A percentile compares a stretch with the other conserved stretches of the same genome.
Conservation (phyloP, 1,140 invertebrate genomes). For the Brachionus rubens region DNA sequence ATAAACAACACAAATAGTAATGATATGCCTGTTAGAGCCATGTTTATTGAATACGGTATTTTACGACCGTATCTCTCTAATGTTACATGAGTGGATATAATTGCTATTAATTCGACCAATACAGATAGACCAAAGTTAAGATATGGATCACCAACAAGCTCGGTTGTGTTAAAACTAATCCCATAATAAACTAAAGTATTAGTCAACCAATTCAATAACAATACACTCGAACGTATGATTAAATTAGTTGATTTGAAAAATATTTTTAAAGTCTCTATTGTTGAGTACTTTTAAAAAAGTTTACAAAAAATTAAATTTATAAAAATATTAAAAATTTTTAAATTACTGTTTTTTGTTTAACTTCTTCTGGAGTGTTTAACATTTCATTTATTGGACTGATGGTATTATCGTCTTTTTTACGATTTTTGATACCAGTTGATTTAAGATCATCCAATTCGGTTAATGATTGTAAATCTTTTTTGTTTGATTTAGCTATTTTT, state of each 20-base stretch:
- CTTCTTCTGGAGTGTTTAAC: not conserved
- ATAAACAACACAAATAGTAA: constrained; percentile 15
- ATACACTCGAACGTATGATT: not conserved
- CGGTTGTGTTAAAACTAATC: constrained; percentile 49
- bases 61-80: constrained; percentile 46
- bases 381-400: not conserved
- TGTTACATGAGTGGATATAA: constrained; percentile 44
- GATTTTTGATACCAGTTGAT: not conserved
- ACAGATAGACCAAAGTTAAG: constrained; percentile 51
- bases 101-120: constrained; percentile 49
- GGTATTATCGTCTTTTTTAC: not conserved
- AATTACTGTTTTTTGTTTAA: not conserved
- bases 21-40: constrained; percentile 12
- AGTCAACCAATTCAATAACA: constrained; percentile 48
- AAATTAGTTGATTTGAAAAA: constrained; percentile 41
- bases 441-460: not conserved
- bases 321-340: not conserved
- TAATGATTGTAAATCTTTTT: not conserved
- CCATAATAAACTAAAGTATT: constrained; percentile 52
- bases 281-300: not conserved
- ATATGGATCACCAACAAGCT: constrained; percentile 50
- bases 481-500: constrained; percentile 34
- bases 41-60: constrained; percentile 18
- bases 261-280: not conserved
- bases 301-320: not conserved